Percentiles rank a stretch among this genome's conserved stretches.
Conservation (phyloP, 2,797 vertebrate genomes). For the Syngnathus rostellatus region DNA sequence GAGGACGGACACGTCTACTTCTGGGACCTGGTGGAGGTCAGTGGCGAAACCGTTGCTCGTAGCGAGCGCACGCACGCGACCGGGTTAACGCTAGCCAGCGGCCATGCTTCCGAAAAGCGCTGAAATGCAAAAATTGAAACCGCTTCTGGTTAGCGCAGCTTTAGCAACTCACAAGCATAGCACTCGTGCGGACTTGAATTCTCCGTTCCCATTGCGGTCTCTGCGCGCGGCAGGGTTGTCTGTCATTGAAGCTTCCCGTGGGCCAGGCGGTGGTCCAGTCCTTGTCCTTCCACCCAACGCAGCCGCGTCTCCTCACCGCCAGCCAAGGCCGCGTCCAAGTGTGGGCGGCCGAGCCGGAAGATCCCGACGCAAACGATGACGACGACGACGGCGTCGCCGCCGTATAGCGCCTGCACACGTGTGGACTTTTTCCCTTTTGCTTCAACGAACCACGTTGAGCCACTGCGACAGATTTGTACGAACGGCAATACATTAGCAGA, state of each 20-base stretch:
- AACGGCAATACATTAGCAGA: too few relatives aligned
- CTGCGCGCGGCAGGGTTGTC: slow-evolving; percentile 67
- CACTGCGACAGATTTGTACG: too few relatives aligned
- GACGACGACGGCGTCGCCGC: neutral
- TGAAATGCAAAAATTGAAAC: too few relatives aligned
- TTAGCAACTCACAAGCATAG: neutral
- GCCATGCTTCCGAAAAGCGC: too few relatives aligned
- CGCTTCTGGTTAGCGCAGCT: neutral
- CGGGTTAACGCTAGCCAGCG: too few relatives aligned
- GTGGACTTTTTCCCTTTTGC: too few relatives aligned
- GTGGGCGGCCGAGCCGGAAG: slow-evolving; percentile 74
- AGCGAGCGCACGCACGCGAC: too few relatives aligned
- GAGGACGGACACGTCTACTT: slow-evolving; percentile 88
- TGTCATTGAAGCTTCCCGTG: slow-evolving; percentile 72
- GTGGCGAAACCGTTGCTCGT: neutral
- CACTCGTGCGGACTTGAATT: neutral
- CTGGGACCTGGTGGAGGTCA: slow-evolving; percentile 79
- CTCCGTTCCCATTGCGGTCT: neutral
- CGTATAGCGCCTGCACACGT: too few relatives aligned
- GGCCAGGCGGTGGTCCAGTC: slow-evolving; percentile 82
- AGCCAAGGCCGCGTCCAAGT: slow-evolving; percentile 76
- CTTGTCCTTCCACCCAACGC: slow-evolving; percentile 78
- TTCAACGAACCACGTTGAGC: too few relatives aligned
- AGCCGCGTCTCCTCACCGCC: slow-evolving; percentile 76
- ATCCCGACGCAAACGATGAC: slow-evolving; percentile 16